phyloP scores from a whole-genome alignment of 2,888 invertebrate genomes.

The Tortrix viridana region DNA sequence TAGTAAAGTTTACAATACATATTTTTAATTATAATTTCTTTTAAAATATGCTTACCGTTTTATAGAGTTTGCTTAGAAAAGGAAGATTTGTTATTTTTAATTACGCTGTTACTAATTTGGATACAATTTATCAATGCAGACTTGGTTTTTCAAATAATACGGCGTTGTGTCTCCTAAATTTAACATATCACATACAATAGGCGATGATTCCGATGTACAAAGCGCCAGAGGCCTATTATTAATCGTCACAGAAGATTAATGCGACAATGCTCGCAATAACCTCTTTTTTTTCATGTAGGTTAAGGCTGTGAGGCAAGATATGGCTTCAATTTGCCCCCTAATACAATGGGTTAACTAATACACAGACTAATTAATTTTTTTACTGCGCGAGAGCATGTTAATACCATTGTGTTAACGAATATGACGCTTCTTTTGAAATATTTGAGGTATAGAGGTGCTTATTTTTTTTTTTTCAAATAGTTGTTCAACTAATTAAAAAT shows the following conservation, averaged over 20 bases:
- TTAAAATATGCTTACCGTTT: too few relatives aligned
- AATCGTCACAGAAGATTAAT: conserved; percentile 75
- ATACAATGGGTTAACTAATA: conserved; percentile 54
- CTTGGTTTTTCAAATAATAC: not conserved
- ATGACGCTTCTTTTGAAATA: conserved; percentile 34
- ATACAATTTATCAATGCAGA: too few relatives aligned
- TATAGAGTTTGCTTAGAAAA: too few relatives aligned
- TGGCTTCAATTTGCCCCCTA: conserved; percentile 47
- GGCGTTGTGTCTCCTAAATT: conserved; percentile 53
- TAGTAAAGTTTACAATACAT: too few relatives aligned
- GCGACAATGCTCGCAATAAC: conserved; percentile 63
- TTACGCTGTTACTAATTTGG: too few relatives aligned
- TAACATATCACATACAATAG: conserved; percentile 68
- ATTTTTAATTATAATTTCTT: too few relatives aligned
- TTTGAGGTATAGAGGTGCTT: conserved; percentile 1
- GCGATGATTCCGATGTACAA: conserved; percentile 68
- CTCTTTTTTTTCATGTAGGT: conserved; percentile 59
- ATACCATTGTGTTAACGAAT: conserved; percentile 37
- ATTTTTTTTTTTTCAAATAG: too few relatives aligned
- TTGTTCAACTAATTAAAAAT: too few relatives aligned
- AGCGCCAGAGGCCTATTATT: conserved; percentile 67
- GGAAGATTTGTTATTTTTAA: too few relatives aligned
- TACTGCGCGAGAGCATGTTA: conserved; percentile 42
- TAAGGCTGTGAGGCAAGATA: conserved; percentile 55
- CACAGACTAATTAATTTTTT: conserved; percentile 49